Base-by-base conservation (phyloP, 1,140 invertebrate species). In the Zaprionus kolodkinae region DNA sequence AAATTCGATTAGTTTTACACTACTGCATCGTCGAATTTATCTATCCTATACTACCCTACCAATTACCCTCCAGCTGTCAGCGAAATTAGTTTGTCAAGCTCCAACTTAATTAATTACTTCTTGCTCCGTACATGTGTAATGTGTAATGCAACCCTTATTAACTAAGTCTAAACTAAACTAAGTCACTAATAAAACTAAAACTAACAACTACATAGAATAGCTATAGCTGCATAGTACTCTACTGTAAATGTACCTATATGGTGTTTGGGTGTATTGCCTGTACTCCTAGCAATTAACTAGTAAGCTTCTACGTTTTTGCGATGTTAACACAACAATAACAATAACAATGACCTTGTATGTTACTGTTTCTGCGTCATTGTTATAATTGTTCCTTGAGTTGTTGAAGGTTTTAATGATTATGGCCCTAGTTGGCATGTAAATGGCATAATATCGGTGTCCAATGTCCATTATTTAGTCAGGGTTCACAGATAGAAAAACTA, bases 401-500 rank as follows among this genome's bases (percentile, higher is more conserved):
- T 65, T 65, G 52, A 25, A 43, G 55, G 67, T 67, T 55, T 66
- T 15, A 45, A 50, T 36, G 62, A 38, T 66, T 48, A 66, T 55
- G 62, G 62, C 45, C 74, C 52, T 33, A 48, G 45, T 64, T 76
- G 72, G 76, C 81, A 85, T 85, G 78, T 81, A 84, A 84, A 84
- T 76, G 81, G 80, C 72, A 76, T 79, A 83, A 83, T 57, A 54
- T 45, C 74, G 61, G 64, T 45, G 48, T 62, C 48, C 45, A 15
- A 10, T 45, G 52, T 66, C 64, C 54, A 9, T 56, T 25, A 25
- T 55, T 4, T 17, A 17, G 52, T 25, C n/a, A 11, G 45, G 17
- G 10, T 12, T 9, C 45, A 50, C 17, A 48, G 45, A 50, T 17
- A 50, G 45, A 50, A 50, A 50, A 25, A 11, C 17, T 6, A 2